A percentile compares a stretch with the other conserved stretches of the same genome.
These are phyloP conservation scores for Athrips mouffetella DNA, from an alignment of 2,888 invertebrate species.

Conservation along the genomic window DNA sequence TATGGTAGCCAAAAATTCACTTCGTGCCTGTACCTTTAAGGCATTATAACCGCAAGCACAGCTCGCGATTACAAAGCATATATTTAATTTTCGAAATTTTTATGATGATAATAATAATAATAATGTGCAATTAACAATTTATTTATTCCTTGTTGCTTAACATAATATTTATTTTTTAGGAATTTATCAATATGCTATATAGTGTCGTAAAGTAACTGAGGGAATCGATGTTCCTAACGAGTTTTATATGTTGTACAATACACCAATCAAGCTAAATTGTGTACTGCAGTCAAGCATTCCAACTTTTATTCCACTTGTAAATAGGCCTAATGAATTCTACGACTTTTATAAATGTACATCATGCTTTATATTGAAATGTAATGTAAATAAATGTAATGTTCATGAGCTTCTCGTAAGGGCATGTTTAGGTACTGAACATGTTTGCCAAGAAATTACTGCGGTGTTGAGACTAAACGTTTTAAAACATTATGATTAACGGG, in stretches of 20 bases:
- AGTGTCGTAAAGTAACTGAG: conserved; percentile 44
- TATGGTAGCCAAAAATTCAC: conserved; percentile 45
- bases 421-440: conserved; percentile 54
- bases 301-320: conserved; percentile 75
- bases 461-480: conserved; percentile 63
- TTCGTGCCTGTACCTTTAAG: conserved; percentile 56
- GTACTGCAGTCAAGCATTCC: conserved; percentile 72
- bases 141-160: conserved; percentile 72
- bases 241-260: conserved; percentile 61
- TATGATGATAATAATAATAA: conserved; percentile 59
- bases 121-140: conserved; percentile 71
- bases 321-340: conserved; percentile 73
- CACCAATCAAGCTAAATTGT: conserved; percentile 57
- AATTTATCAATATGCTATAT: conserved; percentile 59
- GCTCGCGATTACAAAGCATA: conserved; percentile 53
- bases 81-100: conserved; percentile 65
- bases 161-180: conserved; percentile 74
- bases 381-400: conserved; percentile 68
- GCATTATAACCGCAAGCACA: conserved; percentile 55
- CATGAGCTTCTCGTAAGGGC: conserved; percentile 57
- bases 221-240: conserved; percentile 72
- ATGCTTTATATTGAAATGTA: conserved; percentile 68
- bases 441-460: conserved; percentile 55
- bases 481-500: conserved; percentile 62
- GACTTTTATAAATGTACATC: conserved; percentile 65